phyloP scores from a whole-genome alignment of 1,140 invertebrate genomes.

The Tachypleus tridentatus region DNA sequence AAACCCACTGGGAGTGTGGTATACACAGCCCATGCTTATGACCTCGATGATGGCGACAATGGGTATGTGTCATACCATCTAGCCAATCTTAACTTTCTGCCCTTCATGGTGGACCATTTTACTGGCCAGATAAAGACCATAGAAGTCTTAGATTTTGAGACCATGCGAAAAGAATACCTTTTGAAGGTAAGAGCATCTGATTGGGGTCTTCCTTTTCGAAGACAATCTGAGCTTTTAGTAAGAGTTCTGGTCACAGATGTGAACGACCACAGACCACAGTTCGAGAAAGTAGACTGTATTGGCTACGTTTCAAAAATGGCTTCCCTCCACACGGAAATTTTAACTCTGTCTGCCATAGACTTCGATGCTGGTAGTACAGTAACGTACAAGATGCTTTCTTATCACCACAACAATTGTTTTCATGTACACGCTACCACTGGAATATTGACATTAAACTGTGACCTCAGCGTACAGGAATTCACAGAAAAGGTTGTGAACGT shows the following conservation, averaged over 20 bases:
- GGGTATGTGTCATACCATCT: slow-evolving; percentile 88
- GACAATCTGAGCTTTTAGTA: slow-evolving; percentile 77
- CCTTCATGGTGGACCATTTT: slow-evolving; percentile 93
- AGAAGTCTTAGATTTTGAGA: slow-evolving; percentile 77
- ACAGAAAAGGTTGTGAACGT: slow-evolving; percentile 33
- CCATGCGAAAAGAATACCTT: slow-evolving; percentile 58
- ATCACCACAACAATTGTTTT: slow-evolving; percentile 84
- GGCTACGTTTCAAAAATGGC: slow-evolving; percentile 68
- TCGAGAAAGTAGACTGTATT: slow-evolving; percentile 55
- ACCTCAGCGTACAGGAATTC: slow-evolving; percentile 48
- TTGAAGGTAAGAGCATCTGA: slow-evolving; percentile 77
- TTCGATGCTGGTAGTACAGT: slow-evolving; percentile 81
- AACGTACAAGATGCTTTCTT: slow-evolving; percentile 70
- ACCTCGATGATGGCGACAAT: slow-evolving; percentile 85
- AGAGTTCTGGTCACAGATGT: slow-evolving; percentile 67
- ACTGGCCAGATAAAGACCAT: slow-evolving; percentile 75
- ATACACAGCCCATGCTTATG: slow-evolving; percentile 64
- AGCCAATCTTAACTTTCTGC: slow-evolving; percentile 64
- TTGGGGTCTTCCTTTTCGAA: slow-evolving; percentile 79
- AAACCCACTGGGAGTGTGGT: slow-evolving; percentile 69
- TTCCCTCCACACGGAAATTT: slow-evolving; percentile 64
- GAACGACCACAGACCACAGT: slow-evolving; percentile 85
- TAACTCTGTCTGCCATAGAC: slow-evolving; percentile 84
- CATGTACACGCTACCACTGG: slow-evolving; percentile 66
- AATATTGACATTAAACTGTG: slow-evolving; percentile 52